Evolutionary conservation across 2,113 vertebrate genomes (phyloP).

Genomic region (Centropus unirufus): DNA sequence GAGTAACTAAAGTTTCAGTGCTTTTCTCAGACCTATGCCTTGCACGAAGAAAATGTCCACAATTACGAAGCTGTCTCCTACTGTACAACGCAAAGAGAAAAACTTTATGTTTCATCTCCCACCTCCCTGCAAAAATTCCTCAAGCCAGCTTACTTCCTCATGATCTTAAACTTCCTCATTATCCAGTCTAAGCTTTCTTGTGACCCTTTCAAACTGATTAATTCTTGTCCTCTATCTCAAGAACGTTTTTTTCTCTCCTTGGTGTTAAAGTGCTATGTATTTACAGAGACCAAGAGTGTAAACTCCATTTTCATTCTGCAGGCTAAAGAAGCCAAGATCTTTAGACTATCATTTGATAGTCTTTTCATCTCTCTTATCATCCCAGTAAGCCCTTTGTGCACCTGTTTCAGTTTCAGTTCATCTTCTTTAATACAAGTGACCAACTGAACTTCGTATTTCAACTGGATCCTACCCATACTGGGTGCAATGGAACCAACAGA

Average conservation of each 20-base stretch:
- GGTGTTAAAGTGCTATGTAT: background rate
- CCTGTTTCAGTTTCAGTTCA: background rate
- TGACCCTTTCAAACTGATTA: background rate
- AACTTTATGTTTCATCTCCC: background rate
- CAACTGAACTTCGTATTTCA: background rate
- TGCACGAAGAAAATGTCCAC: background rate
- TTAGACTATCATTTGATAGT: background rate
- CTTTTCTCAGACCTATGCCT: background rate
- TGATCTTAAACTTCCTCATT: background rate
- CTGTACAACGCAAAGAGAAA: background rate
- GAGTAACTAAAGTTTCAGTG: background rate
- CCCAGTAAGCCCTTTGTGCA: background rate
- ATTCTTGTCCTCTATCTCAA: background rate
- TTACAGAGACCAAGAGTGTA: background rate
- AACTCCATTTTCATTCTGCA: background rate
- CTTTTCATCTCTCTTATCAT: background rate
- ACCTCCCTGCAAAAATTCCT: background rate
- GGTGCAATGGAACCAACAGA: fast-evolving
- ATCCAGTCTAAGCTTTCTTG: background rate
- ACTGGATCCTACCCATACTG: background rate
- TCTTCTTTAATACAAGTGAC: background rate
- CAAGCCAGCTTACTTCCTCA: background rate
- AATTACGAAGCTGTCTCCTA: background rate
- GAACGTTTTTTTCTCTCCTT: background rate
- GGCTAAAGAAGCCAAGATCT: background rate